Evolutionary conservation across 2,113 vertebrate genomes (phyloP), one percentile per base, ranked within the genome.

Genomic region (Zosterops hypoxanthus): DNA sequence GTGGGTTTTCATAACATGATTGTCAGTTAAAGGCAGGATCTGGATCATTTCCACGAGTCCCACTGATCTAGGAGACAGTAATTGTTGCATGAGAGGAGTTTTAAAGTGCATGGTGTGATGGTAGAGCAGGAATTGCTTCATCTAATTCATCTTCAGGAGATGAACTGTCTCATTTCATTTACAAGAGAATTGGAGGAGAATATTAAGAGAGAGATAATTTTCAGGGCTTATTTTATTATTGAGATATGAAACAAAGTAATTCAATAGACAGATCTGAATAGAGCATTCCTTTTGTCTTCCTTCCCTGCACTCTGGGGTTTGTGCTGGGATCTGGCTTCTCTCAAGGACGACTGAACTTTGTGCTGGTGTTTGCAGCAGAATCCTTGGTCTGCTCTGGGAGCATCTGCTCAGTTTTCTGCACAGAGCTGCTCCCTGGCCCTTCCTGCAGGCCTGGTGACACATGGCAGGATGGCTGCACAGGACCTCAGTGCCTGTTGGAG

Each of bases 21-120:
- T 65, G 23, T 50, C 50, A 52, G 23, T 46, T 47, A 61, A 85
- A 91, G 31, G 19, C n/a, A 21, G 11, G 34, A 12, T 46, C 26
- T 56, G 0, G 39, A 11, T 53, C 1, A 22, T 61, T 86, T 72
- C 49, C 17, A 15, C 0, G 0, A 20, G 15, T 77, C 42, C 25
- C 22, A 11, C n/a, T 65, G 34, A n/a, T 36, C 5, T n/a, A 28
- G 33, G 44, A 78, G 34, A 36, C 52, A 44, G 2, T 49, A 83
- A 29, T 5, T 69, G 22, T 28, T 53, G 59, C 39, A 26, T 55
- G 8, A 6, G 3, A 10, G 80, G 6, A 12, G 5, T 18, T 92
- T 88, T 75, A 29, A 75, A 60, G 41, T 21, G 41, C 24, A 23
- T n/a, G 39, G 33, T 0, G 0, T 60, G 64, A 49, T 64, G 36